These are phyloP conservation scores for Butorides virescens DNA, from an alignment of 2,113 vertebrate species.

Conservation along the genomic window DNA sequence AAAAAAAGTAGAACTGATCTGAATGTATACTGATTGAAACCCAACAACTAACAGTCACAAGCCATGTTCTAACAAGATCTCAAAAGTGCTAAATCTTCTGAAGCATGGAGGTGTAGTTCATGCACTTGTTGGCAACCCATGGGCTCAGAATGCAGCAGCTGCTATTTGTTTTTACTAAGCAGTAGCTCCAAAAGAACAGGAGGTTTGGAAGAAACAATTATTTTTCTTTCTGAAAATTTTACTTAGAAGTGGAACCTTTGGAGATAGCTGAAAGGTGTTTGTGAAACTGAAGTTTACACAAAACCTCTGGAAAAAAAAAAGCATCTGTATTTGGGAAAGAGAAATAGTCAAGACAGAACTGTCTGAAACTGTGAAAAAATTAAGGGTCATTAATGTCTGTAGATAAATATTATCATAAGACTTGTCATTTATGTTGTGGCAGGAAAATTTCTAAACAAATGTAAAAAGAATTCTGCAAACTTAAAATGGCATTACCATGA, in stretches of 20 bases:
- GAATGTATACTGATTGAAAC: neutral
- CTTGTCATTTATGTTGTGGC: neutral
- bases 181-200: neutral
- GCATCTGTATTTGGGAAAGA: neutral
- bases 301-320: neutral
- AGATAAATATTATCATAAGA: neutral
- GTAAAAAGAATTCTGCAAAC: neutral
- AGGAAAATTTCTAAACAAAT: neutral
- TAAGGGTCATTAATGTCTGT: neutral
- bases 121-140: neutral
- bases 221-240: conserved; percentile 13
- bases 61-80: neutral
- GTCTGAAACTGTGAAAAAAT: neutral
- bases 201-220: neutral
- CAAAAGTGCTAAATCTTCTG: neutral
- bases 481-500: neutral
- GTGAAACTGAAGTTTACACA: neutral
- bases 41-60: neutral
- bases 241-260: neutral
- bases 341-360: neutral
- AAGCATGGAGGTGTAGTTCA: neutral
- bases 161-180: neutral
- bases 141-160: neutral
- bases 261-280: neutral
- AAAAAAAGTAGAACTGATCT: neutral